Base-by-base conservation (phyloP, 2,113 vertebrate species). In the Pteropus alecto region DNA sequence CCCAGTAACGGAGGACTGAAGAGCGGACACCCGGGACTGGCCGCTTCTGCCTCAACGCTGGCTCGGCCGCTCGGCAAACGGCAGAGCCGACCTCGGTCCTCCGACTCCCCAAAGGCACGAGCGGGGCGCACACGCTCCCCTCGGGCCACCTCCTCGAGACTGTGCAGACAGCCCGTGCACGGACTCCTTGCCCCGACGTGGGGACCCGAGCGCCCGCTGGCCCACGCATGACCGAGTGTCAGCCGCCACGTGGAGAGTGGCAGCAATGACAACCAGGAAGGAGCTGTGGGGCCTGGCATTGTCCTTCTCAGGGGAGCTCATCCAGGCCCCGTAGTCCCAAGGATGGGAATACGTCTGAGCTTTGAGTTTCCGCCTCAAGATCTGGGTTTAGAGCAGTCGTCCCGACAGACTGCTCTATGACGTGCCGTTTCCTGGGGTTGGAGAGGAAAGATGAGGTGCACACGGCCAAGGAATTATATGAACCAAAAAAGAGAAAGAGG, bases 221-320 rank as follows among this genome's bases (percentile, higher is more conserved):
- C 48, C 2, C 13, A 5, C 5, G 0, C 1, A 3, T 15, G 70
- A 2, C 13, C 61, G 16, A 38, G 24, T 14, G 7, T 9, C 21
- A 33, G 10, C 43, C 2, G 1, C 28, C 15, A 19, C n/a, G 7
- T 30, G 35, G 58, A 81, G 26, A 67, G 74, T 3, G 7, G 30
- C 7, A 8, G 5, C 2, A 22, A 30, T 0, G 18, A 61, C 3
- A 30, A 6, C 24, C 3, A 21, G 30, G 35, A 33, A 1, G 61
- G 11, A 48, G 22, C n/a, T 46, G 7, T 6, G 26, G 19, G 19
- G 82, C n/a, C 3, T 4, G 28, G 33, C 43, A 26, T 5, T 28
- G 38, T 26, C 35, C 43, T 56, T 30, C 56, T 65, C 54, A 38
- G 51, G 77, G 60, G 35, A 24, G 10, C 13, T 11, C 14, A 11